phyloP scores from a whole-genome alignment of 2,888 invertebrate species.

The Tenodera sinensis region DNA sequence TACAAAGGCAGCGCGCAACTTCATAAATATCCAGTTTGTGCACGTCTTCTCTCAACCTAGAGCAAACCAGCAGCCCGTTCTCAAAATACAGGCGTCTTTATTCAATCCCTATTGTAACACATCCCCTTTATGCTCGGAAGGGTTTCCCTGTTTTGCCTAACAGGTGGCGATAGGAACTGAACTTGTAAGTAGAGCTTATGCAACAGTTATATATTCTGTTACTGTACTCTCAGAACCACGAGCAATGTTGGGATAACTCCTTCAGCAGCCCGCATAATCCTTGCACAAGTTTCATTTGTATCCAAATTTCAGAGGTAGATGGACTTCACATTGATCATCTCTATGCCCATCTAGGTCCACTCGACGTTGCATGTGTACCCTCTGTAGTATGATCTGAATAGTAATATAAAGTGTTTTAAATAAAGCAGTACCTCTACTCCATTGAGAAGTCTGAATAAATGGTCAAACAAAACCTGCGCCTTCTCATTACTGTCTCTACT shows the following conservation, averaged over 20 bases:
- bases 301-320: background rate
- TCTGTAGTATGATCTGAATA: no score
- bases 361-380: background rate
- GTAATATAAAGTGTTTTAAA: no score
- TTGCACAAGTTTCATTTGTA: background rate
- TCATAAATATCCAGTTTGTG: no score
- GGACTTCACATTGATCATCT: background rate
- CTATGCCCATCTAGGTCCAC: background rate
- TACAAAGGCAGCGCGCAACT: no score
- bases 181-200: background rate
- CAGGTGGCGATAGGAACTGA: background rate
- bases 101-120: background rate
- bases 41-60: no score
- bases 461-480: no score
- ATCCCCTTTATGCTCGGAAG: no score
- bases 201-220: background rate
- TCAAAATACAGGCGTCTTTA: background rate
- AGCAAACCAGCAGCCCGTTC: no score
- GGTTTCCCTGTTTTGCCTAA: background rate
- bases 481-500: no score
- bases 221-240: background rate
- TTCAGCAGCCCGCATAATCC: background rate
- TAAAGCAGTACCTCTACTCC: no score
- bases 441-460: no score
- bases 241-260: background rate